Conservation (phyloP, 92 coral and sea anemone species). For the Palythoa heliodiscus region DNA sequence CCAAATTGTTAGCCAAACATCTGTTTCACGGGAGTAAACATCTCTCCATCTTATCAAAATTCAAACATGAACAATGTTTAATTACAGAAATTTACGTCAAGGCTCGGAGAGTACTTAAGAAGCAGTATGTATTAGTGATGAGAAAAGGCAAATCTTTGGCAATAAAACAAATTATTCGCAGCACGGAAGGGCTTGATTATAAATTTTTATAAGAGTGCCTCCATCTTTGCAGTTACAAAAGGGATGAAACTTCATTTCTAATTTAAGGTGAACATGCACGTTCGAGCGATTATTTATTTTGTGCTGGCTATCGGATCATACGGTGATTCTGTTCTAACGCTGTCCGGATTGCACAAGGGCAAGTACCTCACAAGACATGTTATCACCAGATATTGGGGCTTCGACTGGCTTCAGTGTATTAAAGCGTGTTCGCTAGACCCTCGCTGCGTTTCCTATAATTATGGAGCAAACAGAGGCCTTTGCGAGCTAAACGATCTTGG, state of each 20-base stretch:
- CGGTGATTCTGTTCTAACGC: neutral
- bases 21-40: neutral
- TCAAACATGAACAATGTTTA: neutral
- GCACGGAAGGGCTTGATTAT: neutral
- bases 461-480: neutral
- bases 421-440: neutral
- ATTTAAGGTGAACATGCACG: neutral
- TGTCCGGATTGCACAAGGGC: neutral
- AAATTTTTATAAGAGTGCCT: neutral
- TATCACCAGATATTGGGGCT: neutral
- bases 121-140: neutral
- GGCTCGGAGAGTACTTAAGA: neutral
- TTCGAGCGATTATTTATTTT: neutral
- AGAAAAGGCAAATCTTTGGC: neutral
- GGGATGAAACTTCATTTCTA: neutral
- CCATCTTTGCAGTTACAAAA: neutral
- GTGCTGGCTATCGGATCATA: neutral
- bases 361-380: constrained; percentile 8
- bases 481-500: constrained; percentile 25
- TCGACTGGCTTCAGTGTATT: constrained; percentile 14
- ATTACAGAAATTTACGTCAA: neutral
- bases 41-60: neutral
- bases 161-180: neutral
- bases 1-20: neutral
- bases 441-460: constrained; percentile 11